Base-by-base conservation (phyloP, 2,797 vertebrate genomes). In the Esox masquinongy region DNA sequence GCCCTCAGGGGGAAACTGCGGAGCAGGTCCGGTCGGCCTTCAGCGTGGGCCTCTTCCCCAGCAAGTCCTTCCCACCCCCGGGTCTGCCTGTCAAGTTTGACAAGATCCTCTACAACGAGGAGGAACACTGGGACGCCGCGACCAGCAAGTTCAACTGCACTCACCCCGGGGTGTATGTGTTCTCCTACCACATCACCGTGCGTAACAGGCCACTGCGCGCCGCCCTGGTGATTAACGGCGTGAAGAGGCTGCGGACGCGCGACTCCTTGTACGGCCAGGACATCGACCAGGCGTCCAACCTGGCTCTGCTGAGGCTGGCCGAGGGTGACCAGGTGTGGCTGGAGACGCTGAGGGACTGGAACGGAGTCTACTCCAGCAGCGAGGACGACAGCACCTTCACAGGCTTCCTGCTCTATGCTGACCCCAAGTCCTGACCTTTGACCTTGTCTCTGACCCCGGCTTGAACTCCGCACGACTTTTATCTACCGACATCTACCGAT, bases 321-420 rank as follows among this genome's bases (percentile, higher is more conserved):
- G 85, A 74, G 0, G 97, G 97, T 0, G 97, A 99, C 84, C 96
- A 97, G 76, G 96, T 99, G 78, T 99, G 97, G 97, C 87, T 99
- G 84, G 97, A 99, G 87, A 96, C 96, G 0, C 91, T 95, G 0
- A 92, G 95, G 82, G 97, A 98, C 82, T 98, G 97, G 97, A 98
- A 99, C 5, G 97, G 97, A 0, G 79, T 99, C 68, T 99, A 97
- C 5, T 97, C 93, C 61, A 95, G 97, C 16, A 92, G 93, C 0
- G 97, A 99, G 80, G 97, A 99, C 0, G 96, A 98, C 86, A 98
- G 97, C 78, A 90, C 96, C 64, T 99, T 99, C 82, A 96, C 96
- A 0, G 97, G 97, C 68, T 98, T 98, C 88, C 91, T 99, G 83
- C 92, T 99, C 47, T 98, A 97, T 70, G 87, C 92, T 0, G 91